Base-by-base conservation (phyloP, 2,113 vertebrate genomes). In the Brienomyrus longianalis region DNA sequence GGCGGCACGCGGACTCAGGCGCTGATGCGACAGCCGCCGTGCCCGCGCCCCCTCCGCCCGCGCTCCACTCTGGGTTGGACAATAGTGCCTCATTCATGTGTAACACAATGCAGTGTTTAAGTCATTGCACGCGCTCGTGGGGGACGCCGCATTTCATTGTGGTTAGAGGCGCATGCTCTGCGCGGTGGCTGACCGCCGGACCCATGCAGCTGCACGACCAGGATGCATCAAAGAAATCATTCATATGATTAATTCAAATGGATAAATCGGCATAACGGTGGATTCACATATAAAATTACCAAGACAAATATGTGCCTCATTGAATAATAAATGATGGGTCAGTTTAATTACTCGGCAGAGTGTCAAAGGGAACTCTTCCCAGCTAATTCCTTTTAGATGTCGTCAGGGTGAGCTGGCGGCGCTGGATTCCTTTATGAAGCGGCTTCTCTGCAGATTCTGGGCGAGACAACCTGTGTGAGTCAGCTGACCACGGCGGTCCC, bases 51-150 rank as follows among this genome's bases (percentile, higher is more conserved):
- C n/a, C 95, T 0, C 56, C 19, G 0, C 31, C 31, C 31, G 31
- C 31, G 1, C 56, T 59, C 21, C 56, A 94, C 91, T 91, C 95
- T 50, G 94, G 9, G 93, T 93, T 90, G 92, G 96, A 98, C 97
- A 98, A 97, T 96, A 94, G 95, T 89, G 89, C 90, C 94, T 97
- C 96, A 97, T 99, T 99, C 97, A 98, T 96, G 96, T 97, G 96
- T 96, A 94, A 96, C 96, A 99, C 97, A 98, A 98, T 97, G 92
- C 97, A 95, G 96, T 95, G 96, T 98, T 99, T 98, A 98, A 98
- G 97, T 97, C 97, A 97, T 96, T 94, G 95, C 94, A 95, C 83
- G 96, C 95, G 95, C 96, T 95, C 96, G 95, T 96, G 94, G 94
- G 95, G 94, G 84, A 96, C 96, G 96, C 96, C 96, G 96, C 92